phyloP scores from a whole-genome alignment of 1,140 invertebrate species.

The Drosophila rufa region DNA sequence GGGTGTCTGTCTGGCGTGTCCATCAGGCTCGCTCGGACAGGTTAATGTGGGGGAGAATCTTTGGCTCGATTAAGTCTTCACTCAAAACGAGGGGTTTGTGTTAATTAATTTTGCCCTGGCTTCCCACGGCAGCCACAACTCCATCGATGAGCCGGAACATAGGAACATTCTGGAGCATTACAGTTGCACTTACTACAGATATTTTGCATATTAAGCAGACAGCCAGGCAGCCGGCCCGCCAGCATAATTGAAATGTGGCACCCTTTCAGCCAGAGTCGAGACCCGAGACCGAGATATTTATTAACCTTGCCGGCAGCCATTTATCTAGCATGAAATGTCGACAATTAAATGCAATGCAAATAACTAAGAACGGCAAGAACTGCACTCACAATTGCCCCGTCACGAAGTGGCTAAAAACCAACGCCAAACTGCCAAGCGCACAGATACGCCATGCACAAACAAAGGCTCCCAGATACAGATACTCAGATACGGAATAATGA shows the following conservation, averaged over 20 bases:
- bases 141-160: slow-evolving; percentile 37
- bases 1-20: slow-evolving; percentile 35
- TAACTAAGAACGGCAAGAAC: slow-evolving; percentile 44
- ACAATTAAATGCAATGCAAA: slow-evolving; percentile 79
- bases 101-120: slow-evolving; percentile 35
- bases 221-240: background rate
- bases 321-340: slow-evolving; percentile 76
- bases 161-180: slow-evolving; percentile 41
- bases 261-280: slow-evolving; percentile 30
- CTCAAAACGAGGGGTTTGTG: slow-evolving; percentile 7
- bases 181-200: slow-evolving; percentile 30
- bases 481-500: slow-evolving; percentile 47
- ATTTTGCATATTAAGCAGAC: slow-evolving; percentile 50
- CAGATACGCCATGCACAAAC: slow-evolving; percentile 24
- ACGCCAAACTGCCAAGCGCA: slow-evolving; percentile 19
- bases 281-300: slow-evolving; percentile 35
- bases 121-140: slow-evolving; percentile 18
- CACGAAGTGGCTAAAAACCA: slow-evolving; percentile 58
- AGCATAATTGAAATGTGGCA: slow-evolving; percentile 59
- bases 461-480: slow-evolving; percentile 16
- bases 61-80: slow-evolving; percentile 11
- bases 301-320: slow-evolving; percentile 67
- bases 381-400: slow-evolving; percentile 61
- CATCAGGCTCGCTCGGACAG: slow-evolving; percentile 23
- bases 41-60: slow-evolving; percentile 14